A percentile compares a stretch with the other conserved stretches of the same genome.
These are phyloP conservation scores for Drosophila sturtevanti DNA, from an alignment of 1,140 invertebrate species.

Conservation along the genomic window DNA sequence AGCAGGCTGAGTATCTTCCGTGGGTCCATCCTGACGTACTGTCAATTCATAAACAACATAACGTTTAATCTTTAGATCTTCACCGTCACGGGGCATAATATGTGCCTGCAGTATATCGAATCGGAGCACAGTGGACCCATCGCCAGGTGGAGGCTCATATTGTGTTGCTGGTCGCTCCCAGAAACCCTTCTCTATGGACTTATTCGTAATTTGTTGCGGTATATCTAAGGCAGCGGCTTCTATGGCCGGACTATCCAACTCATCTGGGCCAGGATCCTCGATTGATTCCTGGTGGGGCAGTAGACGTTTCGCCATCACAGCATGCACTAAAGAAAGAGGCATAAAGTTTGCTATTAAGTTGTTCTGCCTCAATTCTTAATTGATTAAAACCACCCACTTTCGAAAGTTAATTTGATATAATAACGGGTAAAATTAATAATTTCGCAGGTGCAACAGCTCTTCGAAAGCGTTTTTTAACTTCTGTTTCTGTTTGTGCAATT, in stretches of 20 bases:
- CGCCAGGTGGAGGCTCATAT: conserved; percentile 54
- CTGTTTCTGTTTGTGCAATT: conserved; percentile 27
- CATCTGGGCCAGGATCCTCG: conserved; percentile 65
- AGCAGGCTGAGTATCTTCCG: conserved; percentile 85
- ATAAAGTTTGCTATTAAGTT: not conserved
- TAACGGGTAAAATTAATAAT: not conserved
- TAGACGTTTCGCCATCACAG: conserved; percentile 71
- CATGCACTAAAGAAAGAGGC: conserved; percentile 57
- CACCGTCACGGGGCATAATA: conserved; percentile 80
- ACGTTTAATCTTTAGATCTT: conserved; percentile 85
- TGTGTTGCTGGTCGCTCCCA: conserved; percentile 58
- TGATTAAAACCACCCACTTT: conserved; percentile 40
- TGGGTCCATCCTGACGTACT: conserved; percentile 84
- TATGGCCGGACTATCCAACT: conserved; percentile 76
- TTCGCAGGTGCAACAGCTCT: not conserved
- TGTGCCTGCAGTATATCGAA: conserved; percentile 84
- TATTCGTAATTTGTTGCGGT: conserved; percentile 34
- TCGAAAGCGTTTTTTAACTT: not conserved
- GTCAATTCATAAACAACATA: conserved; percentile 87
- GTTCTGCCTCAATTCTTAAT: not conserved
- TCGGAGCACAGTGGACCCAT: conserved; percentile 62
- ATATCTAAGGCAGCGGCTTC: conserved; percentile 72
- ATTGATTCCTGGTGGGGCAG: conserved; percentile 59
- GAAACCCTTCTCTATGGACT: conserved; percentile 48
- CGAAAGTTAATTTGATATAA: conserved; percentile 7